Evolutionary conservation across 1,140 invertebrate genomes (phyloP), one percentile per base, ranked within the genome.

Genomic region (Eulimnadia texana): DNA sequence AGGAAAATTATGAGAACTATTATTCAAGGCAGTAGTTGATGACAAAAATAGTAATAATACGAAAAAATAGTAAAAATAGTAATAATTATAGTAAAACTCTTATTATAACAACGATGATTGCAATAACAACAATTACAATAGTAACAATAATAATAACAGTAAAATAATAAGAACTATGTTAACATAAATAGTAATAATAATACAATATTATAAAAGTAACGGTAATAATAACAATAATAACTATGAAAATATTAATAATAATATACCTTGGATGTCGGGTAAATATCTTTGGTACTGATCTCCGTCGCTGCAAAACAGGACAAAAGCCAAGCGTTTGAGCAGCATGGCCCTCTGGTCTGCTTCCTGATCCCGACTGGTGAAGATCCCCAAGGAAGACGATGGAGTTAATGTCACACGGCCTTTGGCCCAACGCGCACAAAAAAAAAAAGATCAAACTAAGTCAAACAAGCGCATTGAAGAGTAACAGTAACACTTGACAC

Each of bases 231-330:
- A 13, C 52, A n/a, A n/a, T n/a, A n/a, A n/a, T n/a, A n/a, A n/a
- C n/a, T n/a, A n/a, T n/a, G n/a, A n/a, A n/a, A n/a, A n/a, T n/a
- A n/a, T n/a, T n/a, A n/a, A n/a, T n/a, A n/a, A n/a, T 33, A 56
- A 50, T 49, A 67, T 73, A 91, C 89, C 90, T 82, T 93, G 91
- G 68, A 96, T 93, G 70, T 94, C 91, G 16, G 90, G 88, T 82
- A 94, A 89, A 65, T 88, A 86, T 70, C 87, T 86, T 66, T 90
- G 83, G 75, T 94, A 95, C 70, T 96, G 92, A 76, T 96, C 93
- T 55, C 82, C 82, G 70, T 94, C 88, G 69, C 88, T 90, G 70
- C 90, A 93, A 67, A 92, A 87, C 67, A 96, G 87, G 50, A 92
- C 87, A 71, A 95, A 95, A 3, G 90, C 87, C 23, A 96, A 72